A percentile compares a stretch with the other conserved stretches of the same genome.
Evolutionary conservation across 2,888 invertebrate genomes (phyloP).

Genomic region (Drosophila ezoana): DNA sequence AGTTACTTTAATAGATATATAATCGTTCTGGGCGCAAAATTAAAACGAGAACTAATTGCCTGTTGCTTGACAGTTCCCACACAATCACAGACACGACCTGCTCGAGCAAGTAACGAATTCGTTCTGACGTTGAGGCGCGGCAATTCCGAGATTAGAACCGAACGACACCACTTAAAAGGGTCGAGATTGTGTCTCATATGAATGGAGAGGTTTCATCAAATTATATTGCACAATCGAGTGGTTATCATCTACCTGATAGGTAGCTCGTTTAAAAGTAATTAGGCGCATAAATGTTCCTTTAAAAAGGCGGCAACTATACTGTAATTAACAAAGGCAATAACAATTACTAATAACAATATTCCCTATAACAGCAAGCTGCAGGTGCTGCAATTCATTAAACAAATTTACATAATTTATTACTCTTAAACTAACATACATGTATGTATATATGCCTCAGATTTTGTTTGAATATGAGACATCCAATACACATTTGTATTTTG

Average conservation of each 20-base stretch:
- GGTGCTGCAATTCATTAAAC: neutral
- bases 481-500: neutral
- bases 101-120: constrained; percentile 54
- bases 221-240: constrained; percentile 4
- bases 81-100: constrained; percentile 52
- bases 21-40: neutral
- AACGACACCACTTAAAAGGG: constrained; percentile 13
- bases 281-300: neutral
- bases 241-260: constrained; percentile 11
- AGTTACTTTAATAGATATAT: constrained; percentile 2
- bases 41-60: neutral
- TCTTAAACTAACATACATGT: constrained; percentile 9
- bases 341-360: neutral
- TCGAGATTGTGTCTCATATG: constrained; percentile 9
- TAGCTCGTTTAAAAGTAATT: constrained; percentile 21
- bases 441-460: neutral
- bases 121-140: constrained; percentile 51
- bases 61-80: constrained; percentile 6
- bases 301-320: neutral
- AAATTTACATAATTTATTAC: constrained; percentile 22
- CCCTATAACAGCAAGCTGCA: too few species aligned
- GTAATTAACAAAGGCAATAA: neutral
- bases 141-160: constrained; percentile 29
- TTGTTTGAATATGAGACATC: too few species aligned
- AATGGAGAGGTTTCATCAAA: constrained; percentile 2